Evolutionary conservation across 1,140 invertebrate species (phyloP).

Genomic region (Anoplophora glabripennis): DNA sequence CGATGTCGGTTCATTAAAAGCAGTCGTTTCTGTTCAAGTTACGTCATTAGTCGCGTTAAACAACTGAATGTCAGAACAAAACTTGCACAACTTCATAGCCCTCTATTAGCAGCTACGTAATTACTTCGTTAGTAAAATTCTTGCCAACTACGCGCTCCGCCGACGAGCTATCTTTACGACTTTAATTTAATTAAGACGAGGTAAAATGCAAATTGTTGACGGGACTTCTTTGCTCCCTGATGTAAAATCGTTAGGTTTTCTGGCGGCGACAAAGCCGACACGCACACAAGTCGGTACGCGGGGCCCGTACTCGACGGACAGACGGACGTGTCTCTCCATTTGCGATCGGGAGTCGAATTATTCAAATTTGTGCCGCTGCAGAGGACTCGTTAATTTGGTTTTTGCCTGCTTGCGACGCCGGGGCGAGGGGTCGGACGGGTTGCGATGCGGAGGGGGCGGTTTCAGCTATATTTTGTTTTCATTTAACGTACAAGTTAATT

Average conservation of each 20-base stretch:
- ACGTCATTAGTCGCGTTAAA: conserved; percentile 44
- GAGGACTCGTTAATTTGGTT: no score
- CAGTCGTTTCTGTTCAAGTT: conserved; percentile 39
- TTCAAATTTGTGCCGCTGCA: no score
- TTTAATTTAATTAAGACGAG: conserved; percentile 44
- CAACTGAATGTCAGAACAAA: conserved; percentile 42
- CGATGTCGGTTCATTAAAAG: conserved; percentile 41
- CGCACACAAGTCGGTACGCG: no score
- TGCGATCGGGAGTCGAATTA: no score
- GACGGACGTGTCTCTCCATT: no score
- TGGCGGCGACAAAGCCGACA: background rate
- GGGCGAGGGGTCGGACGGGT: no score
- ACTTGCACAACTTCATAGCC: conserved; percentile 35
- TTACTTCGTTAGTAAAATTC: conserved; percentile 47
- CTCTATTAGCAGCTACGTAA: conserved; percentile 44
- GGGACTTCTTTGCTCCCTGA: conserved; percentile 32
- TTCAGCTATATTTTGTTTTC: no score
- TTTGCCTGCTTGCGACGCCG: no score
- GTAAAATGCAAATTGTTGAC: conserved; percentile 41
- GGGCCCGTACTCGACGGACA: no score
- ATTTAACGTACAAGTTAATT: no score
- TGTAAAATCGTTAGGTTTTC: conserved; percentile 25
- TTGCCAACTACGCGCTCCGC: conserved; percentile 36
- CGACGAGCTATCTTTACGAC: conserved; percentile 33
- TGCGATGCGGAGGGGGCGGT: no score